Percentiles rank a stretch among this genome's conserved stretches.
Evolutionary conservation across 30 jellyfish, hydroid and myxozoan genomes (phyloP).

Genomic region (Hydra vulgaris): DNA sequence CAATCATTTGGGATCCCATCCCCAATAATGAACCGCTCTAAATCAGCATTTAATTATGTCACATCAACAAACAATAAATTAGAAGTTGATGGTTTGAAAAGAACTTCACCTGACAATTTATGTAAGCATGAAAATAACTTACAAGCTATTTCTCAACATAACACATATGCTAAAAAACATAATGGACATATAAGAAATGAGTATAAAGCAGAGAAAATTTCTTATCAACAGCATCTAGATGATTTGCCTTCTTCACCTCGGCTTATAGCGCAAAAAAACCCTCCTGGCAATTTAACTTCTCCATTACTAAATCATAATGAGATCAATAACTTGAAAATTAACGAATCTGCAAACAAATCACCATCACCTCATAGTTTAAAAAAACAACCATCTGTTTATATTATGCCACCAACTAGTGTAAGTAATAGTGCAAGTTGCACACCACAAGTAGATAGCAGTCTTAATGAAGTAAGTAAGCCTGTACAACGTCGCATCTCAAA

Average conservation of each 20-base stretch:
- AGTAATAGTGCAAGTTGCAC: not conserved
- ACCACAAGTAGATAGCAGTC: not conserved
- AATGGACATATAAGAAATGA: not conserved
- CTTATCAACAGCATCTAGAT: slow-evolving; percentile 24
- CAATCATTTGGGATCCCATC: not conserved
- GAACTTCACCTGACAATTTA: not conserved
- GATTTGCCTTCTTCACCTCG: slow-evolving; percentile 39
- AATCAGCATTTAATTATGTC: not conserved
- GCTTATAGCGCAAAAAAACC: not conserved
- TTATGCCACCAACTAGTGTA: not conserved
- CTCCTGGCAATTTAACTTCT: not conserved
- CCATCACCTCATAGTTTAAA: not conserved
- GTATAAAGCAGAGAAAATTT: not conserved
- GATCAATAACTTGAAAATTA: not conserved
- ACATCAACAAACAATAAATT: not conserved
- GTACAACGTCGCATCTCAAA: not conserved
- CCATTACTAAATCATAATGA: not conserved
- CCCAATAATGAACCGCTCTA: not conserved
- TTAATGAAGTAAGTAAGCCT: not conserved
- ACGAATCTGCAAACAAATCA: not conserved
- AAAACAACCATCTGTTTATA: not conserved
- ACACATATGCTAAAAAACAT: not conserved
- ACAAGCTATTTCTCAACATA: not conserved
- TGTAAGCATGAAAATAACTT: not conserved
- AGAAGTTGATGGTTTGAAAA: not conserved